Base-by-base conservation (phyloP, 2,888 invertebrate species). In the Cecidostiba fungosa region DNA sequence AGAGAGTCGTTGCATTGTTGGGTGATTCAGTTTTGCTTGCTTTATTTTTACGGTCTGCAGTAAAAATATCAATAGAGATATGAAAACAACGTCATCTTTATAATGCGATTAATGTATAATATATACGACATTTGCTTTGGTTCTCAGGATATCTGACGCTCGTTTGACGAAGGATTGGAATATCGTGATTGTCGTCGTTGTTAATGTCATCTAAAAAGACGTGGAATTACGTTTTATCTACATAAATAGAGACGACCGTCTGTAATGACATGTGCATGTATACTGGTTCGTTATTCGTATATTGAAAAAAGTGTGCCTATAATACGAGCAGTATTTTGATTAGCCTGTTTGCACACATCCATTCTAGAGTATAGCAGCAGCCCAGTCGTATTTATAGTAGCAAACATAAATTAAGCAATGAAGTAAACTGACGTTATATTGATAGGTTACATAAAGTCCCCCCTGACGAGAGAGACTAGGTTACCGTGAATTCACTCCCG, bases 181-280 rank as follows among this genome's bases (percentile, higher is more conserved):
- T 66, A 66, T 82, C 50, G 82, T 50, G 69, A 76, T n/a, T n/a
- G n/a, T n/a, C n/a, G 66, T 76, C 76, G 76, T 76, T 76, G 76
- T 69, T 76, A 85, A 85, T 82, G 82, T 79, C 85, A 69, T 85
- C 77, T 82, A 82, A 85, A 74, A 74, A 78, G 36, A 76, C 69
- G 36, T 32, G 74, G 62, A 39, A 50, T 29, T 59, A 62, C 43
- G 62, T 19, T 26, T 83, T 62, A 69, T 62, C 59, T 23, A 59
- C 32, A 43, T 47, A 73, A n/a, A 78, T 47, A 66, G n/a, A 32
- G 76, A 82, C 54, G 76, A 43, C 43, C 12, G 43, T 12, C 12
- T 12, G 12, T 12, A 43, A 43, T 43, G 43, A 43, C 43, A 43
- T 43, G 43, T 12, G 43, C 43, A 1, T 43, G 12, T 43, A 43